These are phyloP conservation scores for Brotula barbata DNA, from an alignment of 2,797 vertebrate genomes.

Conservation along the genomic window DNA sequence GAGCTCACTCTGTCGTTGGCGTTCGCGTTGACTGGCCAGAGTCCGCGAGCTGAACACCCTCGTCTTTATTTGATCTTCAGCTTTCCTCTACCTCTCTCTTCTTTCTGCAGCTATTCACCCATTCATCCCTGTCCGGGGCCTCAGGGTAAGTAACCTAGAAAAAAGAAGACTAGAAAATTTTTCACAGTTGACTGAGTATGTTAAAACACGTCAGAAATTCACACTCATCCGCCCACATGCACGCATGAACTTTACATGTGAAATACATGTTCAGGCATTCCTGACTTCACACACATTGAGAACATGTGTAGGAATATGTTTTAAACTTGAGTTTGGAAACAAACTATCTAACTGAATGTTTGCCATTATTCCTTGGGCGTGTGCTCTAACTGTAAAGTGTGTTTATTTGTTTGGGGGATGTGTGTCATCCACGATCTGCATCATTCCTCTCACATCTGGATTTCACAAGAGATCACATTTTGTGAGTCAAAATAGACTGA, in stretches of 20 bases:
- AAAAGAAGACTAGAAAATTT: conserved; percentile 70
- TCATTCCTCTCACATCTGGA: conserved; percentile 70
- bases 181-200: conserved; percentile 56
- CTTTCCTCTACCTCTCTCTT: conserved; percentile 10
- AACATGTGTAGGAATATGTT: not conserved
- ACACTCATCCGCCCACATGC: conserved; percentile 8
- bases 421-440: conserved; percentile 36
- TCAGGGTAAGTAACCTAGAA: conserved; percentile 77
- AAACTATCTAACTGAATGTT: conserved; percentile 12
- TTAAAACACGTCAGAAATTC: conserved; percentile 48
- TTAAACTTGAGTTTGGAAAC: not conserved
- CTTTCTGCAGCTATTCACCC: conserved; percentile 40
- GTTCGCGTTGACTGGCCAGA: conserved; percentile 92
- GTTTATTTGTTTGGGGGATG: conserved; percentile 12
- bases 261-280: conserved; percentile 24
- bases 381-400: conserved; percentile 13
- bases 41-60: conserved; percentile 83
- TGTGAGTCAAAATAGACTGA: conserved; percentile 3
- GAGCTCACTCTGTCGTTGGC: conserved; percentile 72
- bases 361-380: conserved; percentile 29
- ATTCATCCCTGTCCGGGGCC: conserved; percentile 57
- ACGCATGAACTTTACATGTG: conserved; percentile 7
- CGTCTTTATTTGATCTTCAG: conserved; percentile 51
- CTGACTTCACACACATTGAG: not conserved
- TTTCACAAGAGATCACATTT: conserved; percentile 51